Conservation (phyloP, 1,140 invertebrate species). For the Drosophila sechellia region DNA sequence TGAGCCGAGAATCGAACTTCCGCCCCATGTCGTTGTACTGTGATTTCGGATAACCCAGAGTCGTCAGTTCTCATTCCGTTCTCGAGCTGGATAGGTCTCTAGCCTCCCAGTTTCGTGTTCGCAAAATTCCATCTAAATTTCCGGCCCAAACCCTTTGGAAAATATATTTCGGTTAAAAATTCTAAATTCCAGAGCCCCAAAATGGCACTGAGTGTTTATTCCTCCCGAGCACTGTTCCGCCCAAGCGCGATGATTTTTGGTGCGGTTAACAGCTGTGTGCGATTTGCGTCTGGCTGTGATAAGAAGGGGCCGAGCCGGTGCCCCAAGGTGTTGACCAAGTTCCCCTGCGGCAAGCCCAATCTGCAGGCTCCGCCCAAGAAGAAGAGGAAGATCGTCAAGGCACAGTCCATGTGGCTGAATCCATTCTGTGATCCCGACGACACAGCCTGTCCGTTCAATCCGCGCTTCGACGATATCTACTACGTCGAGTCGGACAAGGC, state of each 20-base stretch:
- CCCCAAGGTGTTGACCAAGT: constrained; percentile 2
- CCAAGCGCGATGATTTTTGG: neutral
- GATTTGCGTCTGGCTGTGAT: constrained; percentile 14
- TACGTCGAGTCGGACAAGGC: constrained; percentile 76
- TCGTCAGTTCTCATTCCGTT: constrained; percentile 6
- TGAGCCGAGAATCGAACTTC: constrained; percentile 14
- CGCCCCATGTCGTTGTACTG: neutral
- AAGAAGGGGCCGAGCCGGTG: constrained; percentile 17
- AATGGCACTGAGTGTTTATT: neutral
- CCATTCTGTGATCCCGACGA: constrained; percentile 62
- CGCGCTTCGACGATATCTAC: constrained; percentile 77
- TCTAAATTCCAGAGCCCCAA: neutral
- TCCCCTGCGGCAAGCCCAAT: constrained; percentile 51
- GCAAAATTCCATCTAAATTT: constrained; percentile 26
- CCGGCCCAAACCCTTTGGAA: neutral
- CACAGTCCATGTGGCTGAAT: constrained; percentile 60
- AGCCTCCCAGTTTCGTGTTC: neutral
- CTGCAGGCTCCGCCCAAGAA: neutral
- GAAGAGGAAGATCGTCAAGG: neutral
- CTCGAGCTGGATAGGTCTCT: constrained; percentile 3
- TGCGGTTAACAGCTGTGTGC: neutral
- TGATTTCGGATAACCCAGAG: neutral
- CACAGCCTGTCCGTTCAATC: constrained; percentile 54
- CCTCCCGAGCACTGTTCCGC: neutral
- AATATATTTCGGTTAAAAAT: neutral